Evolutionary conservation across 2,888 invertebrate genomes (phyloP), one percentile per base, ranked within the genome.

Genomic region (Sesia apiformis): DNA sequence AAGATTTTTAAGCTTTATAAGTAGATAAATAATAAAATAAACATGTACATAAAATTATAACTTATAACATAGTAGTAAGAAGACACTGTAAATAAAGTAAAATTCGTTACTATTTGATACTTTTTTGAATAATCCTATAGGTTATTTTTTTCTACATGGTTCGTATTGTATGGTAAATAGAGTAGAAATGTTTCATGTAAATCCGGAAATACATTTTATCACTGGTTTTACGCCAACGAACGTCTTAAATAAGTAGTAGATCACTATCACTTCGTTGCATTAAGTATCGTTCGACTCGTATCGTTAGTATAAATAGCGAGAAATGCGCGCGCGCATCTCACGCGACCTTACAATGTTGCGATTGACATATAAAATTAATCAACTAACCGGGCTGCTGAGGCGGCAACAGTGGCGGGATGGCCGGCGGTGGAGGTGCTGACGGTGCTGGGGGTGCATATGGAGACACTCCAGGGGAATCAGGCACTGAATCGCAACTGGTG

Each of bases 381-480:
- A 5, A 84, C 86, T 86, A 59, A 89, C 89, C 88, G 58, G 88
- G 86, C 67, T 84, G 83, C 67, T 80, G 90, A 53, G 76, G 90
- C 66, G 77, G 90, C 73, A 76, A 72, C 57, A 85, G 81, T 59
- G 89, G 91, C 55, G 89, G 89, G 80, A 90, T 86, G 42, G 85
- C 79, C 70, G 66, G 90, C 74, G 64, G 90, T 80, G 71, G 91
- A 81, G 74, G 93, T 82, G 91, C 92, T 51, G 93, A 92, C 52
- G 92, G 92, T 50, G 93, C 92, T 40, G 66, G 84, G 49, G 73
- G 78, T 46, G 72, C 23, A 40, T 52, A 52, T 40, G 58, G 53
- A 1, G 58, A 80, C 74, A 64, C 73, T 75, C 74, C 90, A 57
- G 80, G 90, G 0, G 88, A 87, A 4, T 79, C 85, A 6, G 88